phyloP scores from a whole-genome alignment of 2,797 vertebrate species.

The Hyperoplus immaculatus region DNA sequence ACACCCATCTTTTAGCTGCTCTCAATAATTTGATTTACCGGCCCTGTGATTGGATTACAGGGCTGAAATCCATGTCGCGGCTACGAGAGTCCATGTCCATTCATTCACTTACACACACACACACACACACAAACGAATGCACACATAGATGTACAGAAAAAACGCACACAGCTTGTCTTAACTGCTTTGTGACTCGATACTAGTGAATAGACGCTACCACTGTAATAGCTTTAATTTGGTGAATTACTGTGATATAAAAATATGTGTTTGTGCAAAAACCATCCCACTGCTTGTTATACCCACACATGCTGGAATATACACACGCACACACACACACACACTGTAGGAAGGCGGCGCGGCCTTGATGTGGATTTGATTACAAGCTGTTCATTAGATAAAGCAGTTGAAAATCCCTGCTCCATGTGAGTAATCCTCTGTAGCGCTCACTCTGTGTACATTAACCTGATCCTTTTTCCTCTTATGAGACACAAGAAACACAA shows the following conservation, averaged over 20 bases:
- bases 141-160: not conserved
- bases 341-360: slow-evolving; percentile 32
- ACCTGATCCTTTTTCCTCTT: slow-evolving; percentile 39
- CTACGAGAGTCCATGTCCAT: slow-evolving; percentile 72
- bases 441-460: slow-evolving; percentile 49
- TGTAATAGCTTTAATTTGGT: not conserved
- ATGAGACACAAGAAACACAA: slow-evolving; percentile 21
- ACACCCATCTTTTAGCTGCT: slow-evolving; percentile 75
- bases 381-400: slow-evolving; percentile 76
- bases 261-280: slow-evolving; percentile 13
- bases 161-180: not conserved
- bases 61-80: slow-evolving; percentile 80
- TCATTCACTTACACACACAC: slow-evolving; percentile 38
- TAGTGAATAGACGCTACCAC: not conserved
- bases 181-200: not conserved
- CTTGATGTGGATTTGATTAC: slow-evolving; percentile 72
- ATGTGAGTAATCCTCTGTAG: slow-evolving; percentile 61
- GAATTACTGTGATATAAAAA: slow-evolving; percentile 5
- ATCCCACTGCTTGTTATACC: not conserved
- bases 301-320: slow-evolving; percentile 14
- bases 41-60: slow-evolving; percentile 84
- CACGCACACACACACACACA: slow-evolving; percentile 21
- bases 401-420: slow-evolving; percentile 72
- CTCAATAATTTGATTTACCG: slow-evolving; percentile 82
- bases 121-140: slow-evolving; percentile 4